A percentile compares a stretch with the other conserved stretches of the same genome.
phyloP scores from a whole-genome alignment of 2,113 vertebrate genomes.

The Myocastor coypus region DNA sequence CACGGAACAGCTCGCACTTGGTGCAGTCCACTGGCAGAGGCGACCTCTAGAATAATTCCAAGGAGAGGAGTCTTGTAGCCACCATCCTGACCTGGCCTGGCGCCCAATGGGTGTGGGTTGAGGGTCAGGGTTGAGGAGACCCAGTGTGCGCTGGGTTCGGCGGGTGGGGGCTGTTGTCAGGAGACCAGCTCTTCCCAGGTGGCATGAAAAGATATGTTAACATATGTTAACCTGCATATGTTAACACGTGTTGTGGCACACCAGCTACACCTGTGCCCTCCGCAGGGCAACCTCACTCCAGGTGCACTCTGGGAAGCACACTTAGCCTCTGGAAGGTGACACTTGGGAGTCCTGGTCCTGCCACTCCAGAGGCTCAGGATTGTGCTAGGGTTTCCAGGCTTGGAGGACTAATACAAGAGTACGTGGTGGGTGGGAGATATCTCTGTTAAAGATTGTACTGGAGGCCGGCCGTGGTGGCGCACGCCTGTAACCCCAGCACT shows the following conservation, averaged over 20 bases:
- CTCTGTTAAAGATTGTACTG: neutral
- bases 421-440: neutral
- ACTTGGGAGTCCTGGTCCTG: neutral
- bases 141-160: neutral
- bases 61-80: neutral
- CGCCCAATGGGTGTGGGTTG: neutral
- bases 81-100: neutral
- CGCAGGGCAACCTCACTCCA: rapidly evolving
- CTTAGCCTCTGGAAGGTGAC: neutral
- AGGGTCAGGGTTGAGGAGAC: neutral
- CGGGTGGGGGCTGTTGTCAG: neutral
- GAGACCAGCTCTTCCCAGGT: neutral
- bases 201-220: neutral
- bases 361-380: too few relatives aligned
- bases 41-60: neutral
- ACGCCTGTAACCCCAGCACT: too few relatives aligned
- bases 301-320: too few relatives aligned
- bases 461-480: too few relatives aligned
- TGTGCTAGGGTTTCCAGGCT: neutral
- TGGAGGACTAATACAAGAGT: too few relatives aligned
- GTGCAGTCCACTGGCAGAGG: neutral
- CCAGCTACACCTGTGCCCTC: neutral
- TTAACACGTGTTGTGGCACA: neutral
- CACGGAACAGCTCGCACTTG: neutral
- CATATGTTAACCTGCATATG: neutral